Evolutionary conservation across 53 echinoderm and acorn worm species (phyloP), one percentile per base, ranked within the genome.

Genomic region (Arbacia lixula): DNA sequence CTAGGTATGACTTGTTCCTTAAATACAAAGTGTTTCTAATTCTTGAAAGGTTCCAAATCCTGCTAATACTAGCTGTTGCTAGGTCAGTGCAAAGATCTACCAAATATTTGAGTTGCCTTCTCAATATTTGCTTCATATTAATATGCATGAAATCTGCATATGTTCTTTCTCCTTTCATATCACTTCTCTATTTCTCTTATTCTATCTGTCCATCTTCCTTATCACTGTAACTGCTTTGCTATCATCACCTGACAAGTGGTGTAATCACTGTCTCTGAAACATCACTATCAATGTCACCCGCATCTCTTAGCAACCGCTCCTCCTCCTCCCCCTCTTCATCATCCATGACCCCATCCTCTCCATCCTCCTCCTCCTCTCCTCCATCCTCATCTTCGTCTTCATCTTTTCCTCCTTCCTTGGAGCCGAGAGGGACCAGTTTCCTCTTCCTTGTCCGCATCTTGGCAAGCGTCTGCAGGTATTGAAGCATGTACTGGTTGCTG

Each of bases 401-500:
- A 5, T 81, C 64, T 31, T 62, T 17, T 6, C 63, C 81, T 17
- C 46, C 86, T 33, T 68, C 77, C 12, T 54, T 42, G 30, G 77
- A 30, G 42, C 68, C 76, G 25, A 62, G 57, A 17, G 72, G 31
- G 30, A 72, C 67, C 53, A 76, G 19, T 55, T 87, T 66, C 58
- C 83, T 32, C 76, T 92, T 88, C 86, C 76, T 72, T n/a, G 50
- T 24, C 78, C 73, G 60, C 60, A 83, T 68, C 83, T 78, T 88
- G 19, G 83, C 85, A 35, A 94, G 86, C 17, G 75, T 76, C 50
- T 88, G 54, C 5, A 95, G 49, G 75, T 92, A 95, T 76, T 90
- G 86, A 31, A 95, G 78, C 34, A 83, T 95, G 86, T 92, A 95
- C 39, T 75, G 58, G 68, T 95, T 95, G 85, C 76, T 85, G 88